These are phyloP conservation scores for Bilobella aurantiaca DNA, from an alignment of 1,140 invertebrate species.

Conservation along the genomic window DNA sequence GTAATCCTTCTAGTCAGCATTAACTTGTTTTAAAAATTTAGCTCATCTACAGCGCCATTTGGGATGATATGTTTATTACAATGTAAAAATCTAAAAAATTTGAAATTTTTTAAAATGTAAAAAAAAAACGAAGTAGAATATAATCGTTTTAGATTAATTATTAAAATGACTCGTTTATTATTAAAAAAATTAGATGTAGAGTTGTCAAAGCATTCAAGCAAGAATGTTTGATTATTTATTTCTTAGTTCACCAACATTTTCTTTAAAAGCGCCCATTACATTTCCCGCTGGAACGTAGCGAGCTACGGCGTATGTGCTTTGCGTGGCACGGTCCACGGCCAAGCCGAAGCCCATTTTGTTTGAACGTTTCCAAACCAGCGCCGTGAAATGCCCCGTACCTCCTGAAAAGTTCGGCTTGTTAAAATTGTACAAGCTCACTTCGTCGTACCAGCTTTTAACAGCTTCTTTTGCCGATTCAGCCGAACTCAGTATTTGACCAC, in stretches of 20 bases:
- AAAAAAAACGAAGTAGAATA: no score
- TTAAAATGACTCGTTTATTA: no score
- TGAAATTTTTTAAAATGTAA: no score
- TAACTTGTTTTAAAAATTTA: no score
- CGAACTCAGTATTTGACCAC: slow-evolving; percentile 1
- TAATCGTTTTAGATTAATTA: no score
- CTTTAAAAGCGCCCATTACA: slow-evolving; percentile 7
- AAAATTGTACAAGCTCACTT: slow-evolving; percentile 16
- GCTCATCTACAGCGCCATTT: no score
- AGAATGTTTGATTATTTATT: not conserved
- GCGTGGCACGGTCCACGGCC: not conserved
- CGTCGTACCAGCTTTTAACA: slow-evolving; percentile 18
- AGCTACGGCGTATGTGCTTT: slow-evolving; percentile 11
- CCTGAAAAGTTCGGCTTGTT: slow-evolving; percentile 13
- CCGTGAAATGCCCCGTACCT: slow-evolving; percentile 19
- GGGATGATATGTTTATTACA: no score
- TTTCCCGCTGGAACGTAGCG: slow-evolving; percentile 11
- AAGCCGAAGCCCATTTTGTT: slow-evolving; percentile 19
- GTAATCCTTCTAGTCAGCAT: no score
- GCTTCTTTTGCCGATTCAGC: slow-evolving; percentile 13
- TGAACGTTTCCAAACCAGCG: slow-evolving; percentile 15
- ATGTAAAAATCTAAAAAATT: no score
- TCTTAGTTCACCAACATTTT: slow-evolving; percentile 11
- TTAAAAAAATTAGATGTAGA: no score
- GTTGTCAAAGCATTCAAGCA: no score